Base-by-base conservation (phyloP, 2,113 vertebrate genomes). In the Anguilla rostrata region DNA sequence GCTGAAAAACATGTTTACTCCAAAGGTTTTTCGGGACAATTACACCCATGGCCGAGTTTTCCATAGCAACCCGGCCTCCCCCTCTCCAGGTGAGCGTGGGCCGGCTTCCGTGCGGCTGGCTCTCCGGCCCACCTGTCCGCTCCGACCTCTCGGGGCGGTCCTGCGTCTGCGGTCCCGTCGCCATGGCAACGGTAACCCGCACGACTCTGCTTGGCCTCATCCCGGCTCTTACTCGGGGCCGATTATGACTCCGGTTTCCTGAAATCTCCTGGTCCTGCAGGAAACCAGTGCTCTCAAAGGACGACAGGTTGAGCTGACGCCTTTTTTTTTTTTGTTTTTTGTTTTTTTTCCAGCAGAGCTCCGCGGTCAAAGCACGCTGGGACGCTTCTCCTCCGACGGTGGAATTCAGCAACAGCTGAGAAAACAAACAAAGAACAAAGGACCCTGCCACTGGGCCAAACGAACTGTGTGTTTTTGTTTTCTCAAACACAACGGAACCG, bases 1-100 rank as follows among this genome's bases (percentile, higher is more conserved):
- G 14, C 34, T 63, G 82, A 83, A 83, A 83, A 83, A 83, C 82
- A 83, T 63, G 82, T 83, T 83, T 83, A 12, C 29, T 29, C 82
- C 53, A 18, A 34, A 39, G 81, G 26, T 82, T 82, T 63, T 82
- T 53, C 81, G 53, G 41, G 43, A 82, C 81, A 82, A 83, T 60
- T 39, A 63, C 53, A 56, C 56, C 26, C 29, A 39, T 39, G 56
- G 53, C 34, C 3, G 56, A 60, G 53, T 39, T 83, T 83, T 60
- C 82, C 49, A 83, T 46, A 7, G 82, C 71, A 6, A 75, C 82
- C 82, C 1, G 15, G 29, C 34, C 82, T 83, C 26, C 34, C 82
- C 82, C 26, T 56, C 82, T 60, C 41, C 46, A 82, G 39, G 18
- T 26, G 15, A n/a, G 20, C 4, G 40, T 6, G 20, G 46, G 20